Evolutionary conservation across 2,888 invertebrate species (phyloP).

Genomic region (Bellardia bayeri): DNA sequence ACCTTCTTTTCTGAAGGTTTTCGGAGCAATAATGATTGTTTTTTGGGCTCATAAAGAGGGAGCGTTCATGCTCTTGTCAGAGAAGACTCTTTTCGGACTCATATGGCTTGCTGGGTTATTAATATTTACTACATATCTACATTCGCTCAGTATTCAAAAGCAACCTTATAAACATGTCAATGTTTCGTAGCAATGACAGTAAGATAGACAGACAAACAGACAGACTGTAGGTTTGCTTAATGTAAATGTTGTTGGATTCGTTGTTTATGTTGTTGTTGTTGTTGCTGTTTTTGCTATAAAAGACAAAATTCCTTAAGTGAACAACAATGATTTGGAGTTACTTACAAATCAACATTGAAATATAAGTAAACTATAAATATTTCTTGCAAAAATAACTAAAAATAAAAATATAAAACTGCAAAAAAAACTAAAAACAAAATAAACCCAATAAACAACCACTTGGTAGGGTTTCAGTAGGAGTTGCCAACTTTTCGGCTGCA

Average conservation of each 20-base stretch:
- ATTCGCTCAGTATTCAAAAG: slow-evolving; percentile 12
- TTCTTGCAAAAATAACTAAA: slow-evolving; percentile 21
- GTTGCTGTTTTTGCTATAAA: not conserved
- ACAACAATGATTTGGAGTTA: slow-evolving; percentile 60
- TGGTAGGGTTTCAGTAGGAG: slow-evolving; percentile 50
- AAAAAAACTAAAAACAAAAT: not conserved
- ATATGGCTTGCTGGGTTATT: too few relatives aligned
- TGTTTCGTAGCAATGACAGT: slow-evolving; percentile 59
- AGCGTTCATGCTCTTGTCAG: too few relatives aligned
- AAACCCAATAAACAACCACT: slow-evolving; percentile 21
- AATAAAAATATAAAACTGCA: not conserved
- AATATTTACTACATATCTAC: not conserved
- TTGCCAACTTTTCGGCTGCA: slow-evolving; percentile 2
- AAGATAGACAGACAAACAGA: slow-evolving; percentile 29
- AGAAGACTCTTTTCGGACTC: too few relatives aligned
- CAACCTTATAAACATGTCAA: slow-evolving; percentile 69
- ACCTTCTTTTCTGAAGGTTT: too few relatives aligned
- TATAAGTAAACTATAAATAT: slow-evolving; percentile 45
- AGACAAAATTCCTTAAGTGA: slow-evolving; percentile 52
- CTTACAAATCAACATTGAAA: slow-evolving; percentile 54
- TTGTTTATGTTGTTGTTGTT: slow-evolving; percentile 12
- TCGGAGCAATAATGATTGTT: too few relatives aligned
- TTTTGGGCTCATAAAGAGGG: too few relatives aligned
- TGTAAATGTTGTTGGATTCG: not conserved
- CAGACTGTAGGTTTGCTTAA: slow-evolving; percentile 27